Evolutionary conservation across 2,113 vertebrate species (phyloP).

Genomic region (Penelope pileata): DNA sequence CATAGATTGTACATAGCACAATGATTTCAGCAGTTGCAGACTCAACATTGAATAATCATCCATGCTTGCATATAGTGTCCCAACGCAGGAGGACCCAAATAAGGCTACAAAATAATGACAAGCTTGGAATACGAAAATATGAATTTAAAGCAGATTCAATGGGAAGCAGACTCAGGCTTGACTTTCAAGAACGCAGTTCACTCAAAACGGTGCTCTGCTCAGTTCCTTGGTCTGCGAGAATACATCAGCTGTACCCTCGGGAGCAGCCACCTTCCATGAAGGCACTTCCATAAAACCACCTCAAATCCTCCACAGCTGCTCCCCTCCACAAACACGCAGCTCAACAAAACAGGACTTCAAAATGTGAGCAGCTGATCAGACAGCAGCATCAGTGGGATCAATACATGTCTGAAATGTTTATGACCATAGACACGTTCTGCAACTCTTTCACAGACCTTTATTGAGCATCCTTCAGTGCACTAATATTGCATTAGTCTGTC

Average conservation of each 20-base stretch:
- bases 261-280: not conserved
- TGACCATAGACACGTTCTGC: not conserved
- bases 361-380: not conserved
- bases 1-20: not conserved
- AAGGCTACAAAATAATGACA: not conserved
- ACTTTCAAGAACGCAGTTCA: not conserved
- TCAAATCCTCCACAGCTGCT: not conserved
- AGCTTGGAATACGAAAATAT: not conserved
- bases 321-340: not conserved
- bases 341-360: not conserved
- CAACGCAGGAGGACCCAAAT: not conserved
- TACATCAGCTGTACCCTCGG: not conserved
- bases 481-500: not conserved
- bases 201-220: not conserved
- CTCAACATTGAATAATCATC: not conserved
- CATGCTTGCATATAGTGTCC: not conserved
- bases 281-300: not conserved
- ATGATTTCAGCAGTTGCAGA: not conserved
- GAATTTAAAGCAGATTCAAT: not conserved
- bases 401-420: not conserved
- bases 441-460: not conserved
- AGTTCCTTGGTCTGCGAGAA: not conserved
- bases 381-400: not conserved
- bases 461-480: accelerated
- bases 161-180: not conserved